Evolutionary conservation across 2,888 invertebrate genomes (phyloP), one percentile per base, ranked within the genome.

Genomic region (Acheta domesticus): DNA sequence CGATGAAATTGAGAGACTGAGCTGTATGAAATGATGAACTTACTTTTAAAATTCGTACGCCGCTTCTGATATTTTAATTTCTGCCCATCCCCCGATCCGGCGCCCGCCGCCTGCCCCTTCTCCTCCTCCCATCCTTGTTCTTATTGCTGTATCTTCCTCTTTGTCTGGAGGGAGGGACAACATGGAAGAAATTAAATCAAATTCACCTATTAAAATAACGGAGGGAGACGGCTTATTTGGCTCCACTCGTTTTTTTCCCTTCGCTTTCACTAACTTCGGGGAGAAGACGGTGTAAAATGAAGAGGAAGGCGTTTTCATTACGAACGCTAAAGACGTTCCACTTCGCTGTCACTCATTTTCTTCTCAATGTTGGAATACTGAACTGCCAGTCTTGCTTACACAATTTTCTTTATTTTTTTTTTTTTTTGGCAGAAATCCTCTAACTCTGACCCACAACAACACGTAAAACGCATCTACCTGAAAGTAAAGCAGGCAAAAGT

Each of bases 191-290:
- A 75, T 79, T 75, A 79, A 79, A 79, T 79, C 78, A 75, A 79
- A 75, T 79, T 79, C 75, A 75, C 75, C 78, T 75, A 79, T 79
- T 79, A 79, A 48, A 75, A 75, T 79, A 79, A 79, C 75, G 78
- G 62, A n/a, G 62, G 62, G 62, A 62, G 62, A 62, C 4, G 62
- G 62, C 62, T 62, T n/a, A 62, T 62, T 62, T 62, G 62, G 62
- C n/a, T n/a, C n/a, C 5, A 62, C 62, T 62, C 62, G 16, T 62
- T n/a, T 62, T n/a, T 62, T 62, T 62, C n/a, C 16, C 62, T 14
- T 62, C 62, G 36, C 36, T 36, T 36, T 62, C 62, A 16, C 8
- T 36, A 36, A 36, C 36, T 36, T 36, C 62, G 62, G n/a, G 16
- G 62, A 11, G 62, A 62, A 62, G 62, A 62, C 14, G 36, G n/a